Evolutionary conservation across 2,113 vertebrate genomes (phyloP).

Genomic region (Patagioenas fasciata): DNA sequence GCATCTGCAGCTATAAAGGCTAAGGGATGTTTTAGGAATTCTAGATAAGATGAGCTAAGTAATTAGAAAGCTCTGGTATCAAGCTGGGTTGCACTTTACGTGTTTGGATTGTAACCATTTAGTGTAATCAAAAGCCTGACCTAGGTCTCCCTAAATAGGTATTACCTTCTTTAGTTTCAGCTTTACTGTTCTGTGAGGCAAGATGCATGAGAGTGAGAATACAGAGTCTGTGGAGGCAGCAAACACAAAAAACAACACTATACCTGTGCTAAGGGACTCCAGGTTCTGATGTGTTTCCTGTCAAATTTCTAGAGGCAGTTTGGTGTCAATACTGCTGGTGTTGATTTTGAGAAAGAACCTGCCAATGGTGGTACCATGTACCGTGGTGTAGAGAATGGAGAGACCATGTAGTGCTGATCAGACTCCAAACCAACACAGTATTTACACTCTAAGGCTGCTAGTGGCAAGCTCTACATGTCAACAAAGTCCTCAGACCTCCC

Average conservation of each 20-base stretch:
- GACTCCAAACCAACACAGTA: not conserved
- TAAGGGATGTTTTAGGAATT: not conserved
- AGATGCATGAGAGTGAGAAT: not conserved
- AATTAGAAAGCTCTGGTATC: not conserved
- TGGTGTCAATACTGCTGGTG: not conserved
- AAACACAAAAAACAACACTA: not conserved
- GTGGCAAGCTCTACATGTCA: not conserved
- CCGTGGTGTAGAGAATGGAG: not conserved
- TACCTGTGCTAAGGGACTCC: not conserved
- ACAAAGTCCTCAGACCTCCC: not conserved
- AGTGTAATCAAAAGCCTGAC: not conserved
- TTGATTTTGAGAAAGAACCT: not conserved
- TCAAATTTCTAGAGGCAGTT: not conserved
- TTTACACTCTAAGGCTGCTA: not conserved
- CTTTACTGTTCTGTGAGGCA: not conserved
- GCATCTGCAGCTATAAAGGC: not conserved
- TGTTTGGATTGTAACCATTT: not conserved
- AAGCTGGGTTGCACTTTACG: not conserved
- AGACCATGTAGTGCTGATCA: not conserved
- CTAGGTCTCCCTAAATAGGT: not conserved
- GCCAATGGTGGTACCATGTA: accelerated
- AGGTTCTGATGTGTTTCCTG: not conserved
- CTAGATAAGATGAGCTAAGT: not conserved
- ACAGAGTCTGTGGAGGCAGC: not conserved
- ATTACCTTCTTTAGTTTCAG: not conserved